Evolutionary conservation across 2,888 invertebrate species (phyloP).

Genomic region (Acanthosoma haemorrhoidale): DNA sequence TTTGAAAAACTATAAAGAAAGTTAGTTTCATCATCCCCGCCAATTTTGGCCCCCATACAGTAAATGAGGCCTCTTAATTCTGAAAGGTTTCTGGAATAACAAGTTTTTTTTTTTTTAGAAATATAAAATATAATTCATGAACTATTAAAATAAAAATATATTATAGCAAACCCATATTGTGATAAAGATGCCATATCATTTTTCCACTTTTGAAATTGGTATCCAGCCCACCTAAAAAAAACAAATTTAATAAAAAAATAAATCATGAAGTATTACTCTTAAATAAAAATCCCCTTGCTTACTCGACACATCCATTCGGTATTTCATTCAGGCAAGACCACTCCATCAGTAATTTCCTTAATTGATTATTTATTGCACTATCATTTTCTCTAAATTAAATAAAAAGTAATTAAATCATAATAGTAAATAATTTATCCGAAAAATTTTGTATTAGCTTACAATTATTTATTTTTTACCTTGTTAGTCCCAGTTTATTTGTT

Average conservation of each 20-base stretch:
- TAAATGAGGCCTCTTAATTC: not conserved
- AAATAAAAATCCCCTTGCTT: not conserved
- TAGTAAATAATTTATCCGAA: too few relatives aligned
- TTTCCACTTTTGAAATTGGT: not conserved
- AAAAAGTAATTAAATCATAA: not conserved
- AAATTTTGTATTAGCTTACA: not conserved
- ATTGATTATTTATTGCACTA: not conserved
- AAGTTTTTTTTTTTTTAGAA: not conserved
- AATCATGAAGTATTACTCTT: not conserved
- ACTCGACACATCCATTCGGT: not conserved
- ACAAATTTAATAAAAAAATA: not conserved
- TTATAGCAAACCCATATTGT: not conserved
- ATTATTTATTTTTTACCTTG: not conserved
- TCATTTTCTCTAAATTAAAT: not conserved
- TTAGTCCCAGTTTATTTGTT: not conserved
- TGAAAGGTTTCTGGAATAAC: not conserved
- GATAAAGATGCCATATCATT: not conserved
- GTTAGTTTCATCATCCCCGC: not conserved
- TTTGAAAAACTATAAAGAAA: not conserved
- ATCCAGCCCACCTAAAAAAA: not conserved
- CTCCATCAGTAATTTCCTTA: not conserved
- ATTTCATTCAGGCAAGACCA: constrained; percentile 7
- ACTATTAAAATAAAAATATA: not conserved
- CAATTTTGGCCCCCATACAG: not conserved
- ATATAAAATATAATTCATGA: not conserved